phyloP scores from a whole-genome alignment of 2,888 invertebrate species.

The Unio delphinus region DNA sequence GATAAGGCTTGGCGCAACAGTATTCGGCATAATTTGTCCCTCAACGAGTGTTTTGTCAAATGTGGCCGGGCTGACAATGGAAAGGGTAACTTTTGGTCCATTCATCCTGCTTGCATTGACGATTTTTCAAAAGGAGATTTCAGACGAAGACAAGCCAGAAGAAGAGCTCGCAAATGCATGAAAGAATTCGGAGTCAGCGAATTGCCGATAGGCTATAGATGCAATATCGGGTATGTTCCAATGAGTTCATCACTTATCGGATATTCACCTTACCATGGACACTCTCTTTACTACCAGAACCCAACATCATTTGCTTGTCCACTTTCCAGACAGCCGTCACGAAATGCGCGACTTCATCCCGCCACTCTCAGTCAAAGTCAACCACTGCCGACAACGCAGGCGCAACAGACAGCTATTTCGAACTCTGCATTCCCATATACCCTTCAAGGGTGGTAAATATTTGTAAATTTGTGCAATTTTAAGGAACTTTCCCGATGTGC shows the following conservation, averaged over 20 bases:
- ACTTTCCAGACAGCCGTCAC: too few relatives aligned
- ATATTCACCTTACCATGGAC: constrained; percentile 32
- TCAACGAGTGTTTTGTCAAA: constrained; percentile 69
- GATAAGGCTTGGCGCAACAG: constrained; percentile 68
- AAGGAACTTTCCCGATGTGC: too few relatives aligned
- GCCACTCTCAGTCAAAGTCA: too few relatives aligned
- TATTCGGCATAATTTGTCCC: constrained; percentile 66
- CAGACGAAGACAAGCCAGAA: constrained; percentile 92
- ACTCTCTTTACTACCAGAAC: background rate
- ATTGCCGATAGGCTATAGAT: constrained; percentile 11
- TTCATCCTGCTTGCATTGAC: constrained; percentile 96
- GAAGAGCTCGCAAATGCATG: constrained; percentile 78
- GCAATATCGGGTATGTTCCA: constrained; percentile 47
- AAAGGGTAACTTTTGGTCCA: constrained; percentile 98
- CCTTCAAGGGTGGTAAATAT: too few relatives aligned
- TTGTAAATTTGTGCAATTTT: too few relatives aligned
- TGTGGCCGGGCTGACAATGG: constrained; percentile 77
- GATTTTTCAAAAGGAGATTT: constrained; percentile 98
- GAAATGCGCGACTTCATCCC: too few relatives aligned
- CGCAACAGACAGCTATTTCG: too few relatives aligned
- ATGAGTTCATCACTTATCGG: constrained; percentile 49
- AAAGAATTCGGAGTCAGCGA: constrained; percentile 15
- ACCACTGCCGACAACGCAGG: too few relatives aligned
- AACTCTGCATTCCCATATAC: too few relatives aligned
- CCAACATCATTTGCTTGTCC: too few relatives aligned